A percentile compares a stretch with the other conserved stretches of the same genome.
These are phyloP conservation scores for Smutsia gigantea DNA, from an alignment of 2,797 vertebrate genomes.

Conservation along the genomic window DNA sequence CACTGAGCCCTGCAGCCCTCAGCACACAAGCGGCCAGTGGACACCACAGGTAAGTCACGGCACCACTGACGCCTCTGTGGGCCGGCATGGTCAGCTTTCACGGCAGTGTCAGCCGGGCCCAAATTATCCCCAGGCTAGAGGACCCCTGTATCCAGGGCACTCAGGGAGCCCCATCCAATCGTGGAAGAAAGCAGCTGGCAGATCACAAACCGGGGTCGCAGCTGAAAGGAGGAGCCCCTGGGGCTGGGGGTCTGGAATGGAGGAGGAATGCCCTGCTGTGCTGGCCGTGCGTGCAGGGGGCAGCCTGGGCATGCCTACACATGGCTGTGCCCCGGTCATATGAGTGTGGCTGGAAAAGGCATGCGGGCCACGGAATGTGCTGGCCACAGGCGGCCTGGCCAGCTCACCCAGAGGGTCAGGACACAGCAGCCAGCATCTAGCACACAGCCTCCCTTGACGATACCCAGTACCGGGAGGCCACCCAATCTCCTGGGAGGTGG, in stretches of 20 bases:
- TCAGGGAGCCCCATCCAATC: conserved; percentile 82
- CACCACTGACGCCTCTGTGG: conserved; percentile 62
- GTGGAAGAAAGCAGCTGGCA: conserved; percentile 57
- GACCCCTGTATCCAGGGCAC: conserved; percentile 76
- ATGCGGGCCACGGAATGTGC: neutral
- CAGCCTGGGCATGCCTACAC: neutral
- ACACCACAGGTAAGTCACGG: conserved; percentile 62
- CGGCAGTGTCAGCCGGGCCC: conserved; percentile 45
- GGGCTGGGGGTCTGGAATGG: conserved; percentile 9
- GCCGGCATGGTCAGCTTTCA: conserved; percentile 78
- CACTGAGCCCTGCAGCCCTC: neutral
- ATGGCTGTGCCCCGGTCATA: neutral
- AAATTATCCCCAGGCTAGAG: conserved; percentile 80
- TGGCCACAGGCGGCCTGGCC: neutral
- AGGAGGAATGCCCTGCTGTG: neutral
- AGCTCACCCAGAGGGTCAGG: neutral
- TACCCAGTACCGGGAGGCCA: neutral
- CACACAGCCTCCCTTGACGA: neutral
- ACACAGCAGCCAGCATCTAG: neutral
- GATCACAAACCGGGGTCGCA: conserved; percentile 62
- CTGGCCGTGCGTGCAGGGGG: neutral
- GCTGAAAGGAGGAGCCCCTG: conserved; percentile 63
- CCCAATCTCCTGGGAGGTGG: neutral
- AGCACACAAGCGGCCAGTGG: conserved; percentile 61
- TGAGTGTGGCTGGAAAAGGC: neutral